A percentile compares a stretch with the other conserved stretches of the same genome.
Conservation (phyloP, 1,140 invertebrate genomes). For the Probaryconus sp. region DNA sequence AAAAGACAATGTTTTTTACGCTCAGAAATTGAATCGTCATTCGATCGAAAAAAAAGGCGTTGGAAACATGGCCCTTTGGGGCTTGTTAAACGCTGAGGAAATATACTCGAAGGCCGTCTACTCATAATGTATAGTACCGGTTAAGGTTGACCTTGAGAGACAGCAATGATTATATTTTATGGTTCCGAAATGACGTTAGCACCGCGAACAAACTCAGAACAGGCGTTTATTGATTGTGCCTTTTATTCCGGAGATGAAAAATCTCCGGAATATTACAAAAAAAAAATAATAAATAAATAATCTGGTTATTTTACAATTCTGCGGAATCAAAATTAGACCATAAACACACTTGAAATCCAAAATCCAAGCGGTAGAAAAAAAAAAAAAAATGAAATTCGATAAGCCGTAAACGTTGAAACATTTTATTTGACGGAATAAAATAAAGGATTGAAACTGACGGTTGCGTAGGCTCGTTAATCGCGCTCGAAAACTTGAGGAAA, state of each 20-base stretch:
- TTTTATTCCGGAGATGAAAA: background rate
- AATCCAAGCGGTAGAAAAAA: too few relatives aligned
- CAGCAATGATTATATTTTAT: slow-evolving; percentile 32
- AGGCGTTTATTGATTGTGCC: slow-evolving; percentile 2
- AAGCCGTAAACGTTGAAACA: too few relatives aligned
- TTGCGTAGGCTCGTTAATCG: slow-evolving; percentile 27
- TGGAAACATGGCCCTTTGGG: background rate
- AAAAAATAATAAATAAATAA: too few relatives aligned
- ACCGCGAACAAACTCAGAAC: background rate
- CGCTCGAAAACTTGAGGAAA: slow-evolving; percentile 32
- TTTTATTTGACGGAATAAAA: slow-evolving; percentile 27
- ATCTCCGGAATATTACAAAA: background rate
- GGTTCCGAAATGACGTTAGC: slow-evolving; percentile 19
- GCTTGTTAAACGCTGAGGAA: slow-evolving; percentile 10
- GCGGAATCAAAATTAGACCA: too few relatives aligned
- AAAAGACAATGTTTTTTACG: too few relatives aligned
- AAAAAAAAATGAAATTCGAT: too few relatives aligned
- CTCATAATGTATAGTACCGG: slow-evolving; percentile 14
- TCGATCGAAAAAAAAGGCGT: too few relatives aligned
- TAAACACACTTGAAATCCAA: too few relatives aligned
- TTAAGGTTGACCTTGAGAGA: slow-evolving; percentile 33
- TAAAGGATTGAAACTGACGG: slow-evolving; percentile 22
- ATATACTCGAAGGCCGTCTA: slow-evolving; percentile 25
- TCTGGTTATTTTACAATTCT: too few relatives aligned
- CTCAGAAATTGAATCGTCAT: too few relatives aligned